A percentile compares a stretch with the other conserved stretches of the same genome.
phyloP scores from a whole-genome alignment of 2,113 vertebrate genomes.

The Prunella fulvescens region DNA sequence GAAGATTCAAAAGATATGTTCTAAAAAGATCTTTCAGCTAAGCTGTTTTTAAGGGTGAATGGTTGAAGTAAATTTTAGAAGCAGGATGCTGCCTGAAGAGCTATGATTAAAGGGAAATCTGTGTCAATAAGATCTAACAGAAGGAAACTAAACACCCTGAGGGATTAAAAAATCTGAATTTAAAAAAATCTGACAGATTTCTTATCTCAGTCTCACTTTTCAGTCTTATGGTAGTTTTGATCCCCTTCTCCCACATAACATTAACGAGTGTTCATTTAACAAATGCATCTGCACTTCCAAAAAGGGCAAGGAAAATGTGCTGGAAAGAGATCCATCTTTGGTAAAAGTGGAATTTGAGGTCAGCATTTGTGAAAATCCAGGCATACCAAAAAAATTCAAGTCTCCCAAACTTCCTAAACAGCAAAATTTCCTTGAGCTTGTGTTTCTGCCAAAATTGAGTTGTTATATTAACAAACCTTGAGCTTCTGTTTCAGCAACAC shows the following conservation, averaged over 20 bases:
- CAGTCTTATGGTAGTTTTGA: neutral
- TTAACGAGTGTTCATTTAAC: neutral
- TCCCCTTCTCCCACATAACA: neutral
- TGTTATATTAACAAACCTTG: neutral
- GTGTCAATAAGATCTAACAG: neutral
- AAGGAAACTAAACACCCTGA: neutral
- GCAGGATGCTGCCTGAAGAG: neutral
- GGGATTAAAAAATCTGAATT: neutral
- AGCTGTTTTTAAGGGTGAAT: neutral
- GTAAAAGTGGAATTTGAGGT: neutral
- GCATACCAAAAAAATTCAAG: neutral
- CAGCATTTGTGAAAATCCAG: neutral
- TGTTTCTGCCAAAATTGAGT: neutral
- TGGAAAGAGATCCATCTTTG: neutral
- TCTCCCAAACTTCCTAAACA: neutral
- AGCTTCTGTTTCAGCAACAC: neutral
- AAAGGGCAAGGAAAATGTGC: accelerated
- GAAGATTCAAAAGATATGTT: neutral
- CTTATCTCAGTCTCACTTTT: neutral
- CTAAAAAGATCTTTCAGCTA: neutral
- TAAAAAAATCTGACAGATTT: neutral
- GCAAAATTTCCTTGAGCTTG: neutral
- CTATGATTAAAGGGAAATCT: neutral
- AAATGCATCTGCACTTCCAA: neutral
- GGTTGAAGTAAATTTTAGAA: neutral